These are phyloP conservation scores for Physeter macrocephalus DNA, from an alignment of 2,113 vertebrate species.

Conservation along the genomic window DNA sequence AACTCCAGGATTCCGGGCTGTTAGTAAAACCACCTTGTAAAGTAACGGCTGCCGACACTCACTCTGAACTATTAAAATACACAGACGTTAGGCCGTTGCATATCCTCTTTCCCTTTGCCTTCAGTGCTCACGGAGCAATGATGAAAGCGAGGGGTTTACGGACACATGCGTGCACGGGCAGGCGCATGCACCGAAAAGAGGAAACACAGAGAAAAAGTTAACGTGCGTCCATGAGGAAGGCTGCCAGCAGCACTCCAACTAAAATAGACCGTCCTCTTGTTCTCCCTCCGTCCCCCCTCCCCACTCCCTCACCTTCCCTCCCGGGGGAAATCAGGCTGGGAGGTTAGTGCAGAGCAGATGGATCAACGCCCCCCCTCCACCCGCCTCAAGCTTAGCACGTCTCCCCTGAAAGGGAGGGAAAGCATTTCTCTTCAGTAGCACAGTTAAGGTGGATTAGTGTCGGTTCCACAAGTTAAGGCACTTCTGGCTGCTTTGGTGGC, in stretches of 20 bases:
- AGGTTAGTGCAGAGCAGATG: constrained; percentile 75
- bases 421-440: constrained; percentile 59
- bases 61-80: constrained; percentile 78
- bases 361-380: not conserved
- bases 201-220: constrained; percentile 61
- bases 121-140: constrained; percentile 66
- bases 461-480: constrained; percentile 79
- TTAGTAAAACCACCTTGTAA: constrained; percentile 70
- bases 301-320: constrained; percentile 20
- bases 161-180: not conserved
- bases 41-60: constrained; percentile 68
- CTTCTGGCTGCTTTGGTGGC: constrained; percentile 78
- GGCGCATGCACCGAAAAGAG: not conserved
- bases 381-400: not conserved
- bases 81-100: constrained; percentile 84
- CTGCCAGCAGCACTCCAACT: constrained; percentile 92
- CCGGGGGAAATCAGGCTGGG: constrained; percentile 46
- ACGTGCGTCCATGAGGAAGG: constrained; percentile 79
- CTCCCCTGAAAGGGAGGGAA: not conserved
- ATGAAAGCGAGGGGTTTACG: constrained; percentile 69
- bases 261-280: constrained; percentile 61
- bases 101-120: constrained; percentile 82
- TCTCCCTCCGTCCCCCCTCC: not conserved
- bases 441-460: constrained; percentile 53
- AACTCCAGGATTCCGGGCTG: constrained; percentile 55